phyloP scores from a whole-genome alignment of 92 coral and sea anemone genomes.

The Palythoa heliodiscus region DNA sequence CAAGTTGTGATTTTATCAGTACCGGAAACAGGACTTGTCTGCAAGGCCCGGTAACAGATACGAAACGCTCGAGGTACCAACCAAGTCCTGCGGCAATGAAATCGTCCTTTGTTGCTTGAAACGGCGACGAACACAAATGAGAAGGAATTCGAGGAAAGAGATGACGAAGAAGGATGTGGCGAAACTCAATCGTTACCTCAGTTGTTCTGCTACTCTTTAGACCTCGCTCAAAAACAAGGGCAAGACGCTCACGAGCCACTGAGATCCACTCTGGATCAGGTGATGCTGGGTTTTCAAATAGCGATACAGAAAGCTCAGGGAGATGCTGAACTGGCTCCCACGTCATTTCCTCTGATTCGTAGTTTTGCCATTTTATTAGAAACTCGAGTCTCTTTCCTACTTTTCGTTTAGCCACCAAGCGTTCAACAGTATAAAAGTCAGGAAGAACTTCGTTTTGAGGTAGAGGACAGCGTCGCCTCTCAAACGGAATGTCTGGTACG shows the following conservation, averaged over 20 bases:
- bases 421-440: background rate
- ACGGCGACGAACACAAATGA: background rate
- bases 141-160: background rate
- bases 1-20: background rate
- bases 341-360: background rate
- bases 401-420: slow-evolving; percentile 19
- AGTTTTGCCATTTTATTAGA: slow-evolving; percentile 1
- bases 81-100: background rate
- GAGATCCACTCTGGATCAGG: background rate
- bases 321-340: slow-evolving; percentile 13
- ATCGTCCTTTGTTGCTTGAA: background rate
- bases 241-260: background rate
- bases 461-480: background rate
- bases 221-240: background rate
- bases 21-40: background rate
- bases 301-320: background rate
- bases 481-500: background rate
- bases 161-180: background rate
- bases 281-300: background rate
- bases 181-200: background rate
- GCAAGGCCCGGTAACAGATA: background rate
- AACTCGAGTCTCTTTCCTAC: background rate
- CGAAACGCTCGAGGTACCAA: background rate
- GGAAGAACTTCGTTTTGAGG: background rate
- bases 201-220: background rate